Evolutionary conservation across 2,888 invertebrate genomes (phyloP), one percentile per base, ranked within the genome.

Genomic region (Alcis repandata): DNA sequence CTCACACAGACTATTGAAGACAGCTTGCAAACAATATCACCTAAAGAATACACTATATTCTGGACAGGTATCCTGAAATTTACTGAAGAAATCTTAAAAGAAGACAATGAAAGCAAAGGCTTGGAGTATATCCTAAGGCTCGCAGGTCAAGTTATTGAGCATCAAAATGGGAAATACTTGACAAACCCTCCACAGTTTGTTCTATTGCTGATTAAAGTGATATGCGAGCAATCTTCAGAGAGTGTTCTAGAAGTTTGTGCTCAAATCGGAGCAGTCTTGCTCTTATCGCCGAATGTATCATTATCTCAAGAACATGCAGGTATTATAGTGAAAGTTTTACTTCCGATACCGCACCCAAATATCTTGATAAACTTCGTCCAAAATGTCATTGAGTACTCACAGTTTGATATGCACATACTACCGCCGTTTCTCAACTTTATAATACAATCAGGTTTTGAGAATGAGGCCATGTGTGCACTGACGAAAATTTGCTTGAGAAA

Each of bases 271-370:
- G 94, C 95, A 7, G 79, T 94, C 20, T 79, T 96, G 60, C 85
- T 96, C 1, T 83, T 95, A 0, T 95, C 96, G 0, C 89, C 94
- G 9, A 94, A 95, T 72, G 87, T 96, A 0, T 94, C 95, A 56
- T 85, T 97, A 11, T 94, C 95, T 2, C 97, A 97, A 86, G 95
- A 97, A 80, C 95, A 96, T 79, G 95, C 96, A 0, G 95, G 95
- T 38, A 93, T 95, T n/a, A 88, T 97, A 58, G 94, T 96, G 0
- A 94, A 95, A 76, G 95, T 95, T 69, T 88, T 96, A 22, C 82
- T 97, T 33, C 91, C 92, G 11, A 82, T 96, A 11, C 90, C 94
- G 9, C 91, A 95, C 59, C 92, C 94, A 51, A 86, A 90, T 36
- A 92, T 96, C 17, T 90, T 96, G 36, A 93, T 96, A 54, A 91